A percentile compares a stretch with the other conserved stretches of the same genome.
phyloP scores from a whole-genome alignment of 37 sponge, comb jelly and placozoan genomes.

The Eunapius fragilis region DNA sequence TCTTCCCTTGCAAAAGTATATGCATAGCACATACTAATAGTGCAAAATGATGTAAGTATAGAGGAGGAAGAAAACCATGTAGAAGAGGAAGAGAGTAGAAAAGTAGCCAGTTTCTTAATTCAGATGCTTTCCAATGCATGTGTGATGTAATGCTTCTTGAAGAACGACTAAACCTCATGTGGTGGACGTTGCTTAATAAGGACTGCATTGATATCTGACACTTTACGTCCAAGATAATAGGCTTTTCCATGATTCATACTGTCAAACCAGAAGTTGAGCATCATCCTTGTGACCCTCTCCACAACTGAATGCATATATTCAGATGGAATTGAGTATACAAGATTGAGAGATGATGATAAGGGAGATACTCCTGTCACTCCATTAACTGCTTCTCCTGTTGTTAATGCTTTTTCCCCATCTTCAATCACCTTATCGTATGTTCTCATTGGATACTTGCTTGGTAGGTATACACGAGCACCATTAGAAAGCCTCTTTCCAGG shows the following conservation, averaged over 20 bases:
- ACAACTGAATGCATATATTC: constrained; percentile 43
- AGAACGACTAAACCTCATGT: constrained; percentile 2
- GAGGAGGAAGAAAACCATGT: neutral
- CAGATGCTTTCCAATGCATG: no score
- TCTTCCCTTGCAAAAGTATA: constrained; percentile 18
- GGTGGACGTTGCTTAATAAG: constrained; percentile 12
- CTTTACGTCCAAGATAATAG: constrained; percentile 24
- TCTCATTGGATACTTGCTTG: constrained; percentile 1
- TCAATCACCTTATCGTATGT: neutral
- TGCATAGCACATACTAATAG: constrained; percentile 48
- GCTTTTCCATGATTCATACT: constrained; percentile 15
- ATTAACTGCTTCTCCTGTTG: neutral
- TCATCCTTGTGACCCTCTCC: neutral
- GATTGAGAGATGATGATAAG: neutral
- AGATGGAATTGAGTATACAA: constrained; percentile 17
- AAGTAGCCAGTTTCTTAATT: no score
- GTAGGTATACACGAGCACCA: constrained; percentile 1
- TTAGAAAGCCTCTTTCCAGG: constrained; percentile 28
- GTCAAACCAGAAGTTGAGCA: constrained; percentile 26
- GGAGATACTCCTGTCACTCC: constrained; percentile 27
- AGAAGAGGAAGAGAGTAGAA: no score
- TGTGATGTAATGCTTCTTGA: constrained; percentile 6
- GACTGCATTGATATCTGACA: neutral
- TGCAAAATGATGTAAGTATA: constrained; percentile 37
- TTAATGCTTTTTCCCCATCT: neutral